phyloP scores from a whole-genome alignment of 2,797 vertebrate genomes.

The Cirrhinus molitorella region DNA sequence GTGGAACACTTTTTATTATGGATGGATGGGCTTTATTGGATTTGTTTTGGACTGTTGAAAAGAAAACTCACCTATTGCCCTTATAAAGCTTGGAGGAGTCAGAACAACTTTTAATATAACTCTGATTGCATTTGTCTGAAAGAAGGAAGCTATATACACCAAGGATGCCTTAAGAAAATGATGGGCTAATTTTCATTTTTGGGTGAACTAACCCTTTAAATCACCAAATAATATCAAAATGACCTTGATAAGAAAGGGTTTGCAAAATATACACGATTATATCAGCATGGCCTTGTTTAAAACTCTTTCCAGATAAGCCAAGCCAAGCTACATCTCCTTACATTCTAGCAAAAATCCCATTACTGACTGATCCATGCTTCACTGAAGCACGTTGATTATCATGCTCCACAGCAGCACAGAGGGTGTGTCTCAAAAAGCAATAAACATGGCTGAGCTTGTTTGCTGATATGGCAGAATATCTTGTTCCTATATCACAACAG shows the following conservation, averaged over 20 bases:
- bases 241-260: not conserved
- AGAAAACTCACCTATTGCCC: too few species aligned
- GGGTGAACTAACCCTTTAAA: too few species aligned
- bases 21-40: too few species aligned
- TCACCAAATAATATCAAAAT: not conserved
- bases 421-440: slow-evolving; percentile 18
- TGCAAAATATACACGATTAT: not conserved
- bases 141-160: too few species aligned
- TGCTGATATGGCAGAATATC: slow-evolving; percentile 23
- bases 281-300: not conserved
- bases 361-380: slow-evolving; percentile 3
- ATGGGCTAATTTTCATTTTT: too few species aligned
- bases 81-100: too few species aligned
- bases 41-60: too few species aligned
- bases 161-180: too few species aligned
- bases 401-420: slow-evolving; percentile 1
- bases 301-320: not conserved
- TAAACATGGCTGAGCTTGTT: not conserved
- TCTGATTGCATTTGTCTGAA: too few species aligned
- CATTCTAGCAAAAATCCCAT: not conserved
- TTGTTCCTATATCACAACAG: not conserved
- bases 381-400: slow-evolving; percentile 1
- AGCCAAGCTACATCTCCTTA: not conserved
- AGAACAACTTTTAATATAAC: too few species aligned
- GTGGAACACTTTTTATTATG: too few species aligned